Base-by-base conservation (phyloP, 1,140 invertebrate genomes). In the Hylaeus anthracinus region DNA sequence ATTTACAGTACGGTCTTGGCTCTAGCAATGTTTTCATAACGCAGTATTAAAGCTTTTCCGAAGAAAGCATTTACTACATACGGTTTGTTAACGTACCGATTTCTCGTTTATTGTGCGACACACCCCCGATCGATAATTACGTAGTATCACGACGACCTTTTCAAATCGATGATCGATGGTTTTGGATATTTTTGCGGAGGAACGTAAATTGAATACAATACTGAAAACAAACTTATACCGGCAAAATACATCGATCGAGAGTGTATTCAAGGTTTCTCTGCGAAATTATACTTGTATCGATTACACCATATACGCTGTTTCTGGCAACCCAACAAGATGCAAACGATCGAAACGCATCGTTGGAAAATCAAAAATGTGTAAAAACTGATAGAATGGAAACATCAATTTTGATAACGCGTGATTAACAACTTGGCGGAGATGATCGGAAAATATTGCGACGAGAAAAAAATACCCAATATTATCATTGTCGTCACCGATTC, bases 221-320 rank as follows among this genome's bases (percentile, higher is more conserved):
- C 37, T 41, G 3, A 5, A 2, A 2, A 12, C 12, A 41, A n/a
- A 0, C 1, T 41, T 8, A 9, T n/a, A 58, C 39, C 14, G 53
- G 9, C 14, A 26, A 56, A 4, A 37, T 41, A 61, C 41, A 77
- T 61, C 75, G 55, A 39, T 70, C 45, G 75, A 77, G 15, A 70
- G 60, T 77, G 64, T 37, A 51, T 61, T 61, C 43, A 12, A 12
- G 39, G 5, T 26, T 70, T 51, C 10, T 1, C 48, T 15, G 26
- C 12, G 39, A 56, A 70, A 70, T 2, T 77, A 74, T 43, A 1
- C 9, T 51, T 12, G 6, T 26, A 26, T 37, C 15, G n/a, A 6
- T 73, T 63, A 73, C 56, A 41, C 71, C 71, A 72, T 26, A n/a
- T 26, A 26, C 58, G 58, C 45, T 12, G 39, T 12, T 14, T 5